Conservation (phyloP, 2,797 vertebrate species). For the Pteronotus mesoamericanus region DNA sequence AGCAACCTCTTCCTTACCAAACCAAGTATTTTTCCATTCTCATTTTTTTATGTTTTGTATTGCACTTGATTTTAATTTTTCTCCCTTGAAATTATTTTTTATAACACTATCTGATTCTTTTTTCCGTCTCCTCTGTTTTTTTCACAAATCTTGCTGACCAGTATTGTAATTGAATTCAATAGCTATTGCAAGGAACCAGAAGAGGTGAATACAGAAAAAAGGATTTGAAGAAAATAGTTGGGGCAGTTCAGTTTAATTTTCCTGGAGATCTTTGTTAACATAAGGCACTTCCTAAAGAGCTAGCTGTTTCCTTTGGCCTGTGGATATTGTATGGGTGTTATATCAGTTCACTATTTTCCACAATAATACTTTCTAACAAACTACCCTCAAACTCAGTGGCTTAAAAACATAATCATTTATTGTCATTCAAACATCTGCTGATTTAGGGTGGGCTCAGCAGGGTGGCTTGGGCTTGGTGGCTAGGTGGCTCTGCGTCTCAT, state of each 20-base stretch:
- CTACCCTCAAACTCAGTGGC: neutral
- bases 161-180: neutral
- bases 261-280: neutral
- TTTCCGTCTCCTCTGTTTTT: neutral
- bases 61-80: constrained; percentile 12
- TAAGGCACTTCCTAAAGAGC: neutral
- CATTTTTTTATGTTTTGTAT: neutral
- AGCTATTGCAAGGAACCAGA: neutral
- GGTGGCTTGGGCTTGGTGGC: neutral
- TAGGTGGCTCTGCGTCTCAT: neutral
- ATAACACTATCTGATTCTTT: neutral
- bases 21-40: neutral
- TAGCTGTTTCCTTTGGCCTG: neutral
- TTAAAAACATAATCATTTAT: neutral
- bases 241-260: neutral
- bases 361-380: neutral
- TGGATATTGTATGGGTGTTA: neutral
- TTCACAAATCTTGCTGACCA: neutral
- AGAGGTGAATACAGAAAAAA: neutral
- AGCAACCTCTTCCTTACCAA: neutral
- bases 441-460: neutral
- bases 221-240: neutral
- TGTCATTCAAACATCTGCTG: neutral
- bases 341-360: neutral
- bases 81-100: neutral